Evolutionary conservation across 2,797 vertebrate genomes (phyloP).

Genomic region (Apogon talboti): DNA sequence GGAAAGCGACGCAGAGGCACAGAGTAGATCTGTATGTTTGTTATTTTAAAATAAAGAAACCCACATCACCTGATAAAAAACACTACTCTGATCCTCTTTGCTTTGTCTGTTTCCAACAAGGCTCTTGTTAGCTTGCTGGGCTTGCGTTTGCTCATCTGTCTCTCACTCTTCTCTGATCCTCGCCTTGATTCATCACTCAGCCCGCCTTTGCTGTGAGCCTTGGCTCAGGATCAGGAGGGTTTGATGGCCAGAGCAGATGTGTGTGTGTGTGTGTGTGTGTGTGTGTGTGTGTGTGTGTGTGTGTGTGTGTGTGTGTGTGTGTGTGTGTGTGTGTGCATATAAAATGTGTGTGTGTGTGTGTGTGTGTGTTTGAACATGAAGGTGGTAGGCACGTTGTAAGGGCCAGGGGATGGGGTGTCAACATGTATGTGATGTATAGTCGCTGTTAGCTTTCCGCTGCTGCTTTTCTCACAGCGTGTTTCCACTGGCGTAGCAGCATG

Average conservation of each 20-base stretch:
- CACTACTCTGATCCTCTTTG: conserved; percentile 13
- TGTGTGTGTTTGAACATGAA: too few species aligned
- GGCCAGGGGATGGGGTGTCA: too few species aligned
- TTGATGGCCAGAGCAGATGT: conserved; percentile 58
- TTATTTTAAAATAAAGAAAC: conserved; percentile 32
- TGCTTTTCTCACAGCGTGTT: conserved; percentile 38
- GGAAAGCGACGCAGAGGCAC: background rate
- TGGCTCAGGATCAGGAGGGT: conserved; percentile 58
- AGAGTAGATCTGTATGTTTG: background rate
- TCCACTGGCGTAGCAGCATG: conserved; percentile 35
- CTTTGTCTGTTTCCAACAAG: background rate
- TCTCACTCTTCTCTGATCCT: conserved; percentile 59
- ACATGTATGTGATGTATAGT: conserved; percentile 25
- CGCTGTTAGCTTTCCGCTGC: conserved; percentile 11
- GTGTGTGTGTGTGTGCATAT: too few species aligned
- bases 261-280: too few species aligned
- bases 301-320: too few species aligned
- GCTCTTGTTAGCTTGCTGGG: conserved; percentile 44
- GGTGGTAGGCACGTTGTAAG: too few species aligned
- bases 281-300: too few species aligned
- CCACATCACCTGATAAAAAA: conserved; percentile 25
- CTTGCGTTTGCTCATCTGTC: conserved; percentile 44
- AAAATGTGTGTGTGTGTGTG: too few species aligned
- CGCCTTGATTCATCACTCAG: conserved; percentile 67
- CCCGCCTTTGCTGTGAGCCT: conserved; percentile 52